Percentiles rank a stretch among this genome's conserved stretches.
Evolutionary conservation across 2,113 vertebrate genomes (phyloP).

Genomic region (Empidonax traillii): DNA sequence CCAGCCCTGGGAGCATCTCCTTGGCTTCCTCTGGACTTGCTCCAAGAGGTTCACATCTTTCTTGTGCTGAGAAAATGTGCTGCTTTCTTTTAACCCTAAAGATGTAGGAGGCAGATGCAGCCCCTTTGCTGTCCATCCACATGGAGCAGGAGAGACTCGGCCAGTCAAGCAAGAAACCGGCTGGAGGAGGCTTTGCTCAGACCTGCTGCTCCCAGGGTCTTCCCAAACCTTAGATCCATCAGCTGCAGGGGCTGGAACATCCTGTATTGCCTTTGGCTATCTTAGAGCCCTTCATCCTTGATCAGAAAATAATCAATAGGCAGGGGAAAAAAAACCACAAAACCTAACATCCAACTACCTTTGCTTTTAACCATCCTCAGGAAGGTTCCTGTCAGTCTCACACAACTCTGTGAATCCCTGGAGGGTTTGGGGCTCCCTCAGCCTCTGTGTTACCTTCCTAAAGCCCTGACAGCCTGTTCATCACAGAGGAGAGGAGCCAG

Average conservation of each 20-base stretch:
- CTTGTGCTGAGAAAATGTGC: fast-evolving
- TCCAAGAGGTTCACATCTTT: neutral
- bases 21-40: fast-evolving
- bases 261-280: neutral
- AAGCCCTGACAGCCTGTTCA: neutral
- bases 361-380: neutral
- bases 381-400: neutral
- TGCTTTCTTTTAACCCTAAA: neutral
- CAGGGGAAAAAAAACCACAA: fast-evolving
- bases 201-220: neutral
- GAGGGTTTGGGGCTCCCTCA: neutral
- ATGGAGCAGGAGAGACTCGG: fast-evolving
- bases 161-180: fast-evolving
- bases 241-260: neutral
- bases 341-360: neutral
- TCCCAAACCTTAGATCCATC: neutral
- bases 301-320: neutral
- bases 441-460: neutral
- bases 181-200: neutral
- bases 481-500: neutral
- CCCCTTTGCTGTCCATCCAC: neutral
- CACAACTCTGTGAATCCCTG: neutral
- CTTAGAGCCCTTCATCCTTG: neutral
- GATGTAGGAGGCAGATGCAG: neutral
- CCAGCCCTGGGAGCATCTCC: neutral